Evolutionary conservation across 2,888 invertebrate genomes (phyloP).

Genomic region (Julus scandinavius): DNA sequence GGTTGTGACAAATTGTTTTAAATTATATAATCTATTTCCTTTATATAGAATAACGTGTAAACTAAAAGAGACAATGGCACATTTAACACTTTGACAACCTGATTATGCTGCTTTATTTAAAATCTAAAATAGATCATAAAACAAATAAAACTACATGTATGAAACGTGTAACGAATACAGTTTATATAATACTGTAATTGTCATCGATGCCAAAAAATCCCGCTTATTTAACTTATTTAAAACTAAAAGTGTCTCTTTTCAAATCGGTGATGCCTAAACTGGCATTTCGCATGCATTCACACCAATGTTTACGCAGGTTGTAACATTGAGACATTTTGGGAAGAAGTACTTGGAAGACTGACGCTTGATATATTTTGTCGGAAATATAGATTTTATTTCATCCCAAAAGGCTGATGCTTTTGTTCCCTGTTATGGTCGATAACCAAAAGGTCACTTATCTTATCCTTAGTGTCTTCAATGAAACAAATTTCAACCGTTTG

Average conservation of each 20-base stretch:
- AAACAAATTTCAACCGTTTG: background rate
- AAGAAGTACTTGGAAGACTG: constrained; percentile 42
- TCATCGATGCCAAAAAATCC: constrained; percentile 2
- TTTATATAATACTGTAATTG: background rate
- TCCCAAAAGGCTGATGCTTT: constrained; percentile 34
- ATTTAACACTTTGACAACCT: background rate
- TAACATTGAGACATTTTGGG: background rate
- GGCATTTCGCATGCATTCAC: background rate
- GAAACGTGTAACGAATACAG: background rate
- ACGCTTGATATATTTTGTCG: background rate
- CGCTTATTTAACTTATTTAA: background rate
- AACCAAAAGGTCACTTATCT: constrained; percentile 33
- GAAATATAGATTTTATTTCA: background rate
- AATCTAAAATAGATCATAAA: background rate
- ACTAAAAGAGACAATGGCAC: background rate
- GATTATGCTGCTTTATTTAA: background rate
- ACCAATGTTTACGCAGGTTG: background rate
- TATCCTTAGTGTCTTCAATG: background rate
- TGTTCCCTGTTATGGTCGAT: constrained; percentile 5
- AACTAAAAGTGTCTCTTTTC: constrained; percentile 45
- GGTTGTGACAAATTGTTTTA: background rate
- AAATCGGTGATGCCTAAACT: constrained; percentile 27
- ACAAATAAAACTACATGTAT: background rate
- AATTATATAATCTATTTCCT: background rate
- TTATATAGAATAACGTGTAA: background rate